Conservation (phyloP, 2,797 vertebrate genomes). For the Gallinago stenura region DNA sequence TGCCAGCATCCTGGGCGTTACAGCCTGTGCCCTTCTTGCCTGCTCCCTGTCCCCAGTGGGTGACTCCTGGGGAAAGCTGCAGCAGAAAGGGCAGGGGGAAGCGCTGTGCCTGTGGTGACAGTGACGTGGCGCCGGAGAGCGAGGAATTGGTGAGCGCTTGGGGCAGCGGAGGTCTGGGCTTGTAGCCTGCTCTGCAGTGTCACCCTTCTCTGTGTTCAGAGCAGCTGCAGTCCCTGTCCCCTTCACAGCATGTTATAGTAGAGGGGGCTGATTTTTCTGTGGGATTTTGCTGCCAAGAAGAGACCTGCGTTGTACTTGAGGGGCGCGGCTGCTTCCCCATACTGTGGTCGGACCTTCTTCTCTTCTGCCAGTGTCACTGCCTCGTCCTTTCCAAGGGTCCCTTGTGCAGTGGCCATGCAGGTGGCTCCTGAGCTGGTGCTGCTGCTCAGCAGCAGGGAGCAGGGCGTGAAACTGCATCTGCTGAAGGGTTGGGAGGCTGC, state of each 20-base stretch:
- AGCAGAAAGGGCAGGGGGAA: background rate
- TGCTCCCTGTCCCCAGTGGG: accelerated
- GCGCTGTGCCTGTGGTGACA: background rate
- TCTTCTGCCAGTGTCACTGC: accelerated
- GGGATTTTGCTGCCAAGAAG: background rate
- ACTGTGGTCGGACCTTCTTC: background rate
- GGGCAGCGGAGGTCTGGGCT: background rate
- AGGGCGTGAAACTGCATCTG: accelerated
- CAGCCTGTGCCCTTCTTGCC: background rate
- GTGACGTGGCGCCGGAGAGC: accelerated
- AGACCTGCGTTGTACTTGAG: background rate
- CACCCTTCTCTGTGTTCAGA: background rate
- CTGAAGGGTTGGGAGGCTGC: background rate
- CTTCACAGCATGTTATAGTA: accelerated
- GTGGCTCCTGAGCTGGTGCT: accelerated
- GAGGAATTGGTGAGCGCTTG: background rate
- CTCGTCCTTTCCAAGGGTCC: background rate
- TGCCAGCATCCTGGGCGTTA: accelerated
- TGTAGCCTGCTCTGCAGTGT: background rate
- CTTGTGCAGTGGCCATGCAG: accelerated
- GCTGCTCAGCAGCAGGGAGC: background rate
- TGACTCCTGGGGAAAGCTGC: background rate
- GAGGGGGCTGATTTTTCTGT: background rate
- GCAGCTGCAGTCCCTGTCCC: accelerated
- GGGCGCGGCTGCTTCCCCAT: accelerated